Conservation (phyloP, 2,888 invertebrate species). For the Rosalia funebris region DNA sequence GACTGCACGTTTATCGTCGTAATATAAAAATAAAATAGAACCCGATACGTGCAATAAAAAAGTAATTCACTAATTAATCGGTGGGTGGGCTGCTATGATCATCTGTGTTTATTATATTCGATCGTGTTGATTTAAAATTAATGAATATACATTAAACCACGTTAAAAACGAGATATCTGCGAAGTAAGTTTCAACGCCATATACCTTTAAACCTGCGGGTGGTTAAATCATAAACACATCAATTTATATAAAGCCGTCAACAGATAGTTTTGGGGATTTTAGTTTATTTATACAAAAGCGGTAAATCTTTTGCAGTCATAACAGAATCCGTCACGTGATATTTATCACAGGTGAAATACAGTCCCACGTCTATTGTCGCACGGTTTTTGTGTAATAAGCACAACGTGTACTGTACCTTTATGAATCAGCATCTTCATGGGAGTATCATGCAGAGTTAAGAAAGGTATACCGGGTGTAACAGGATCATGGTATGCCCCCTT, state of each 20-base stretch:
- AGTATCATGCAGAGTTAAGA: too few relatives aligned
- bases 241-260: conserved; percentile 47
- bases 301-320: conserved; percentile 43
- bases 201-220: conserved; percentile 45
- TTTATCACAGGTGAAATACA: conserved; percentile 48
- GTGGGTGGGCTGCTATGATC: background rate
- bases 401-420: conserved; percentile 39
- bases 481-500: too few relatives aligned
- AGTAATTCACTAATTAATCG: background rate
- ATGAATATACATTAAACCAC: conserved; percentile 15
- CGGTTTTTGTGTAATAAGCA: conserved; percentile 42
- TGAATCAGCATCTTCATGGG: conserved; percentile 30
- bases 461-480: too few relatives aligned
- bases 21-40: too few relatives aligned
- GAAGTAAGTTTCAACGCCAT: conserved; percentile 41
- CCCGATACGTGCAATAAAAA: too few relatives aligned
- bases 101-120: background rate
- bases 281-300: conserved; percentile 46
- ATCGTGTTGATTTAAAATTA: conserved; percentile 7
- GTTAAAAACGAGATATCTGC: conserved; percentile 25
- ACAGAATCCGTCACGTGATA: conserved; percentile 41
- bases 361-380: conserved; percentile 38
- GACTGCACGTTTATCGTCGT: too few relatives aligned
- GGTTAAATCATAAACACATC: conserved; percentile 41
- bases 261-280: conserved; percentile 39